Evolutionary conservation across 2,113 vertebrate species (phyloP).

Genomic region (Anhinga rufa): DNA sequence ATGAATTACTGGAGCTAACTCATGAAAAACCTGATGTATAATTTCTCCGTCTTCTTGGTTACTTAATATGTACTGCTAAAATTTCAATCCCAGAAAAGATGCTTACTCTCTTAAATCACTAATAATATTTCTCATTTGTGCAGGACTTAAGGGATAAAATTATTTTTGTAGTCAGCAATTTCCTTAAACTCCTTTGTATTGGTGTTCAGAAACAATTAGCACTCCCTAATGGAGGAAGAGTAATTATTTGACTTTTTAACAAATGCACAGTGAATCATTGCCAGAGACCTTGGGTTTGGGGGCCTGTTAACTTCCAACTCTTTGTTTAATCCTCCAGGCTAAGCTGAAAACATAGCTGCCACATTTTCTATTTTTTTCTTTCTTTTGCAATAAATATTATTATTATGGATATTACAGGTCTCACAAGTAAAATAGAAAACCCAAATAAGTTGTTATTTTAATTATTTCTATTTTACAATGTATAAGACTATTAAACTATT

Average conservation of each 20-base stretch:
- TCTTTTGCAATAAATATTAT: background rate
- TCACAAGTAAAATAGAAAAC: background rate
- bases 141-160: background rate
- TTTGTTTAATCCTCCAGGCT: background rate
- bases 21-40: background rate
- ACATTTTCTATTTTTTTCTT: background rate
- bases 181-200: background rate
- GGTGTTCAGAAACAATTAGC: conserved; percentile 47
- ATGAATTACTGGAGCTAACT: background rate
- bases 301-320: conserved; percentile 18
- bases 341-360: background rate
- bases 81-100: background rate
- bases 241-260: conserved; percentile 46
- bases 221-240: conserved; percentile 9
- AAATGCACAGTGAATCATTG: conserved; percentile 5
- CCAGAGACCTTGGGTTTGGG: conserved; percentile 2
- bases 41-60: background rate
- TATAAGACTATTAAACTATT: background rate
- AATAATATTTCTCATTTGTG: background rate
- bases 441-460: background rate
- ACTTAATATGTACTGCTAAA: background rate
- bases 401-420: background rate
- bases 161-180: conserved; percentile 26
- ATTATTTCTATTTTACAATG: background rate
- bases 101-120: background rate